phyloP scores from a whole-genome alignment of 2,797 vertebrate species.

The Sebastolobus altivelis region DNA sequence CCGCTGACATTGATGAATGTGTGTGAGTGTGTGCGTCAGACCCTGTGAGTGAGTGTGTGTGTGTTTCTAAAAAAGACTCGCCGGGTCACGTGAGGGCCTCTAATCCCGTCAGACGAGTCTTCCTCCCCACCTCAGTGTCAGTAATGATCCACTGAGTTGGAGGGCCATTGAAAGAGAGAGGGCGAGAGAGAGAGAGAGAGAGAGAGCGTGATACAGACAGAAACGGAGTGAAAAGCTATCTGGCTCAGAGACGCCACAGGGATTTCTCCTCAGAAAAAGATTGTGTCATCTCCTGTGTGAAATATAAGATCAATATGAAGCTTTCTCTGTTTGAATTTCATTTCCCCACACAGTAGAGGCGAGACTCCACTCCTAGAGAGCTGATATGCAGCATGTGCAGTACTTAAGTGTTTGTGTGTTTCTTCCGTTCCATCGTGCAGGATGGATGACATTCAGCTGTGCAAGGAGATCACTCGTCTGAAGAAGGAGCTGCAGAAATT shows the following conservation, averaged over 20 bases:
- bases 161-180: slow-evolving; percentile 2
- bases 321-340: slow-evolving; percentile 23
- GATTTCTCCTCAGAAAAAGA: slow-evolving; percentile 31
- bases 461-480: slow-evolving; percentile 91
- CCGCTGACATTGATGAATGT: slow-evolving; percentile 42
- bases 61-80: slow-evolving; percentile 11
- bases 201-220: neutral
- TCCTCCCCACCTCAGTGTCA: slow-evolving; percentile 9
- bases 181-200: no score
- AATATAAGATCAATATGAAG: slow-evolving; percentile 24
- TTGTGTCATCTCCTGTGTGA: slow-evolving; percentile 21
- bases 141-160: slow-evolving; percentile 31
- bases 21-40: slow-evolving; percentile 6
- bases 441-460: slow-evolving; percentile 96
- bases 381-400: neutral
- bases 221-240: slow-evolving; percentile 20
- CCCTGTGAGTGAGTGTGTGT: neutral
- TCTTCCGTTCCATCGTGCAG: slow-evolving; percentile 66
- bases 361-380: neutral
- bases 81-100: neutral
- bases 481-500: slow-evolving; percentile 91
- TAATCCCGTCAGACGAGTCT: neutral
- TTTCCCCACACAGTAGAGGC: slow-evolving; percentile 6
- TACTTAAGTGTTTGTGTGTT: neutral
- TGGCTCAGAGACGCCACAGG: slow-evolving; percentile 17